These are phyloP conservation scores for Hycleus cichorii DNA, from an alignment of 1,140 invertebrate genomes.

Conservation along the genomic window DNA sequence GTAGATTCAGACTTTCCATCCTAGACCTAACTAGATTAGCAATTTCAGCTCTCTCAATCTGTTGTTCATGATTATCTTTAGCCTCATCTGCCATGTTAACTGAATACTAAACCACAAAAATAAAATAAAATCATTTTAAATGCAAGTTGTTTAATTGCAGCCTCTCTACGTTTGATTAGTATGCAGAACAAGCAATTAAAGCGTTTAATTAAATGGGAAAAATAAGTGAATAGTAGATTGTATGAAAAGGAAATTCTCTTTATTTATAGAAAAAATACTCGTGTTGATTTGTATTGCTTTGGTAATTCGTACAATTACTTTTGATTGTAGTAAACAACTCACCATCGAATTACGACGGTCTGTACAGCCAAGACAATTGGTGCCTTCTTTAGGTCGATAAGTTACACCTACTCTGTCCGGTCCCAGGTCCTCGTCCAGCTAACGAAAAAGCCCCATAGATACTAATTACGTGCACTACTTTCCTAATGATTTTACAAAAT, in stretches of 20 bases:
- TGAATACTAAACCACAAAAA: constrained; percentile 56
- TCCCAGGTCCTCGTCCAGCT: constrained; percentile 45
- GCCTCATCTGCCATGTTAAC: constrained; percentile 75
- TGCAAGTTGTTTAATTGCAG: neutral
- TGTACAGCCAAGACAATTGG: constrained; percentile 42
- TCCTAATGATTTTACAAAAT: no score
- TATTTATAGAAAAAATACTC: no score
- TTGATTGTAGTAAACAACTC: constrained; percentile 29
- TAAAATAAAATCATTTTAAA: neutral
- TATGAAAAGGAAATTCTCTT: no score
- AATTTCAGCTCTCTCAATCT: constrained; percentile 91
- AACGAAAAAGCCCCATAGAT: constrained; percentile 34
- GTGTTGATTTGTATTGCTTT: no score
- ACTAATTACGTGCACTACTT: constrained; percentile 40
- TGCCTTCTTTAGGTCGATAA: constrained; percentile 43
- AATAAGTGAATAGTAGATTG: neutral
- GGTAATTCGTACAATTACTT: neutral
- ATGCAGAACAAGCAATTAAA: neutral
- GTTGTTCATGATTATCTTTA: constrained; percentile 75
- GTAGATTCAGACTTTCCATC: constrained; percentile 89
- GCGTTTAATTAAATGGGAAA: neutral
- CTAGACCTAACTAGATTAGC: constrained; percentile 86
- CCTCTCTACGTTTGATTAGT: neutral
- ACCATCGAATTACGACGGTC: constrained; percentile 46
- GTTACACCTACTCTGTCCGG: constrained; percentile 43